phyloP scores from a whole-genome alignment of 2,113 vertebrate species.

The Ammodytes dubius region DNA sequence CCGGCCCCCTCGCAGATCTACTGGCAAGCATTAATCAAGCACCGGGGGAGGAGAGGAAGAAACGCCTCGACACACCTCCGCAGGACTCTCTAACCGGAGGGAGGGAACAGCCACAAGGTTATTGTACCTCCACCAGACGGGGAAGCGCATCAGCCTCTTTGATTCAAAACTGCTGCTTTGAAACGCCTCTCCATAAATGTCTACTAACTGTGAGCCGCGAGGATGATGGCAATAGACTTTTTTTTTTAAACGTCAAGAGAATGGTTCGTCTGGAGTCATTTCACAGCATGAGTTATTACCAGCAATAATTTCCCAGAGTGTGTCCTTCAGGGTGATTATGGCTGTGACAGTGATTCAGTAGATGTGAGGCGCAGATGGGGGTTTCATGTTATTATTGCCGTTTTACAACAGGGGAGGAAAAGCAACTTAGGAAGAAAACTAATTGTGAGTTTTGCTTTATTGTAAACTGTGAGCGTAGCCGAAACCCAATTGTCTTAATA shows the following conservation, averaged over 20 bases:
- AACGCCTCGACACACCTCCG: slow-evolving; percentile 41
- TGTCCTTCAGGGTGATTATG: slow-evolving; percentile 70
- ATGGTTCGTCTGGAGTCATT: slow-evolving; percentile 47
- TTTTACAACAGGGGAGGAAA: slow-evolving; percentile 45
- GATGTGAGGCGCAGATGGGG: slow-evolving; percentile 39
- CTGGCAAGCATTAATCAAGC: slow-evolving; percentile 75
- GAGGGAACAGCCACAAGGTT: slow-evolving; percentile 67
- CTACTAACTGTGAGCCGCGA: slow-evolving; percentile 25
- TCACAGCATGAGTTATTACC: slow-evolving; percentile 65
- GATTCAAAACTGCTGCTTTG: slow-evolving; percentile 33
- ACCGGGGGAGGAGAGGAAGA: slow-evolving; percentile 36
- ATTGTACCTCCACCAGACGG: slow-evolving; percentile 36
- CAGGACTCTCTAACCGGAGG: slow-evolving; percentile 46
- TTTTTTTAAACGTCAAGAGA: slow-evolving; percentile 41
- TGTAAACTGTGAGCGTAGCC: slow-evolving; percentile 25
- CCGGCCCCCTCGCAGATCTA: slow-evolving; percentile 61
- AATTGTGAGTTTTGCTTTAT: slow-evolving; percentile 38
- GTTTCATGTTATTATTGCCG: slow-evolving; percentile 50
- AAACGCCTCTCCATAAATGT: slow-evolving; percentile 53
- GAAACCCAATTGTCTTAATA: slow-evolving; percentile 23
- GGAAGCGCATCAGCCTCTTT: not conserved
- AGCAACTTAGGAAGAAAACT: slow-evolving; percentile 15
- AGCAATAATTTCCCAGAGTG: slow-evolving; percentile 67
- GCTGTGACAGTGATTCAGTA: slow-evolving; percentile 64
- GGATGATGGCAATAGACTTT: slow-evolving; percentile 46